These are phyloP conservation scores for Archilochus colubris DNA, from an alignment of 2,113 vertebrate species.

Conservation along the genomic window DNA sequence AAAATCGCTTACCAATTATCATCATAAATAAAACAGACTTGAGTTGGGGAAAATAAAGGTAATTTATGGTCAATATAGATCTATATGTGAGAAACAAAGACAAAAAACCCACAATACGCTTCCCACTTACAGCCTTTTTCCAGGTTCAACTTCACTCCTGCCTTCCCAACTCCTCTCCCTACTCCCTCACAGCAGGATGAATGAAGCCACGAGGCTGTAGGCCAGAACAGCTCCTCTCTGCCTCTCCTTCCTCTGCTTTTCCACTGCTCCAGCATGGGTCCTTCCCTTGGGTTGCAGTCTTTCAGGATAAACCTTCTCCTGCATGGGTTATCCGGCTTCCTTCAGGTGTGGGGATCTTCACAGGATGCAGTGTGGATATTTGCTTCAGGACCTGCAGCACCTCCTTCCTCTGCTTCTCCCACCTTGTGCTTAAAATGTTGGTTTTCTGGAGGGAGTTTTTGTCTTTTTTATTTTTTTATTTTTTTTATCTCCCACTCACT, in stretches of 20 bases:
- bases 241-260: neutral
- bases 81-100: neutral
- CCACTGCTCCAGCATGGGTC: neutral
- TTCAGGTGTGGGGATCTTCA: neutral
- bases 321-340: neutral
- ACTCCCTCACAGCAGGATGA: rapidly evolving
- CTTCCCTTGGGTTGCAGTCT: neutral
- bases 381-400: neutral
- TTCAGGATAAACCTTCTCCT: neutral
- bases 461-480: too few species aligned
- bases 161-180: neutral
- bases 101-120: rapidly evolving
- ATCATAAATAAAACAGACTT: neutral
- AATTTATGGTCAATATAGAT: neutral
- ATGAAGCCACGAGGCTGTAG: neutral
- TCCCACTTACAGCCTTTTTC: neutral
- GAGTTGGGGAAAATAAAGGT: neutral
- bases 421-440: neutral
- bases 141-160: neutral
- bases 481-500: neutral
- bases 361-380: neutral
- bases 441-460: too few species aligned
- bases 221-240: neutral
- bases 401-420: neutral
- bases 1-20: neutral